Evolutionary conservation across 1,140 invertebrate genomes (phyloP).

Genomic region (Choristoneura fumiferana): DNA sequence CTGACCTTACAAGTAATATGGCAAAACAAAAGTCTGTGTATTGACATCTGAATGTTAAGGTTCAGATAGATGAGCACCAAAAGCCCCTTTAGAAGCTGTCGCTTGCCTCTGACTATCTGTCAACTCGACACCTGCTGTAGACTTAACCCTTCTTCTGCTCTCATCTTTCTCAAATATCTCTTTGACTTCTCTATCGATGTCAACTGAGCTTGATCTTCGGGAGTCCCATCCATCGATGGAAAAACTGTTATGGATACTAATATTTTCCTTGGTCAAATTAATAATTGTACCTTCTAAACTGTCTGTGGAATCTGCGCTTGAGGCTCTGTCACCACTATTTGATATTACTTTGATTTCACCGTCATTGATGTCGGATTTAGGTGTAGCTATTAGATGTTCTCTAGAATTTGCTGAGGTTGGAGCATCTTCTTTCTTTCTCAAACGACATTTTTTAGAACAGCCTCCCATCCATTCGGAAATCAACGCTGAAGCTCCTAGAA

Average conservation of each 20-base stretch:
- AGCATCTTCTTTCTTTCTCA: slow-evolving; percentile 32
- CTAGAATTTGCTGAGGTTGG: slow-evolving; percentile 30
- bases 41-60: slow-evolving; percentile 9
- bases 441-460: slow-evolving; percentile 79
- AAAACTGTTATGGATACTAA: slow-evolving; percentile 50
- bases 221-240: slow-evolving; percentile 41
- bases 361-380: slow-evolving; percentile 23
- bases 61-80: slow-evolving; percentile 39
- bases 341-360: slow-evolving; percentile 21
- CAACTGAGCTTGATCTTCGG: slow-evolving; percentile 58
- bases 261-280: slow-evolving; percentile 49
- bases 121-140: slow-evolving; percentile 23
- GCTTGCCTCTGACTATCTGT: slow-evolving; percentile 29
- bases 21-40: not conserved
- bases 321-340: slow-evolving; percentile 31
- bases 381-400: slow-evolving; percentile 33
- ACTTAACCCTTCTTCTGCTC: slow-evolving; percentile 25
- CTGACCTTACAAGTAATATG: too few species aligned
- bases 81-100: slow-evolving; percentile 42
- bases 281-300: slow-evolving; percentile 55
- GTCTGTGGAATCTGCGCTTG: slow-evolving; percentile 44
- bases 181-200: slow-evolving; percentile 64
- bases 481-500: slow-evolving; percentile 78
- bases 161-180: slow-evolving; percentile 62
- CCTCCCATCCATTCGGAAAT: slow-evolving; percentile 83